Conservation (phyloP, 2,113 vertebrate genomes). For the Anseranas semipalmata region DNA sequence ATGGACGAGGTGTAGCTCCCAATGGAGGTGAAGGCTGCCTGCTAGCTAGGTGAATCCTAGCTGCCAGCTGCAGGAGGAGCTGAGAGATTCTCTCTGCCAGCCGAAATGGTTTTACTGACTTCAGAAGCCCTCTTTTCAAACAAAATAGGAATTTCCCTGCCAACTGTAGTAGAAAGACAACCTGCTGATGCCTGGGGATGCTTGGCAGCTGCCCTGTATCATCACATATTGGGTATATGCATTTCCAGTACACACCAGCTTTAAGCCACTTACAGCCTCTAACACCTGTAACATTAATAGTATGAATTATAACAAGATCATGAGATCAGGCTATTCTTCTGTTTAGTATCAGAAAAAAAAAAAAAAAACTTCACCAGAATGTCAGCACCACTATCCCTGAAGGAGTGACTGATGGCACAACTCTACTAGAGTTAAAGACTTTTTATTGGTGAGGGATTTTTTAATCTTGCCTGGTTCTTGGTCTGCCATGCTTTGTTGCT, state of each 20-base stretch:
- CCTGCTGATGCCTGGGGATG: neutral
- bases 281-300: neutral
- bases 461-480: neutral
- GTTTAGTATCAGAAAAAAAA: neutral
- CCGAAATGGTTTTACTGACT: neutral
- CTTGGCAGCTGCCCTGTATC: neutral
- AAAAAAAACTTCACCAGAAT: neutral
- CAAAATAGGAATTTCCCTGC: neutral
- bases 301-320: neutral
- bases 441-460: neutral
- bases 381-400: neutral
- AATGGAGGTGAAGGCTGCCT: neutral
- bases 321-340: neutral
- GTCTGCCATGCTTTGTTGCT: neutral
- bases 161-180: neutral
- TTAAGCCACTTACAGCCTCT: neutral
- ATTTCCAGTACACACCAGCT: neutral
- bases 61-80: neutral
- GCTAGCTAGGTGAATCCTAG: neutral
- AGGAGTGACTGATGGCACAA: neutral
- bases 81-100: neutral
- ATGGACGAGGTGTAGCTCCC: accelerated
- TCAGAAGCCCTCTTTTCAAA: neutral
- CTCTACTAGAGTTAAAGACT: neutral
- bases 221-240: neutral